phyloP scores from a whole-genome alignment of 2,888 invertebrate genomes.

The Hirtodrosophila cameraria region DNA sequence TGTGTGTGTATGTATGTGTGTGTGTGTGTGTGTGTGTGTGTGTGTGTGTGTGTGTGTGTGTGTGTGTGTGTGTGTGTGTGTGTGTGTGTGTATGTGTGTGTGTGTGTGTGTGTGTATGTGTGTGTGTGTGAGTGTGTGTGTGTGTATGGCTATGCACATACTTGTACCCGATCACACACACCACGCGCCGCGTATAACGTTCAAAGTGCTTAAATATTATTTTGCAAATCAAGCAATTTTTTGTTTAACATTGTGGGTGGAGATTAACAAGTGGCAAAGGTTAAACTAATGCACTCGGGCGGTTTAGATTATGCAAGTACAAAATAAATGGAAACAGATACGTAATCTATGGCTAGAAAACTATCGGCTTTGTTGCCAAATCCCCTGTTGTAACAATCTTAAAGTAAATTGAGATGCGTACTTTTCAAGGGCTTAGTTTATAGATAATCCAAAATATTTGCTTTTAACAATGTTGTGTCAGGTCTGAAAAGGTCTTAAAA shows the following conservation, averaged over 20 bases:
- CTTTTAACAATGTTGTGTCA: no score
- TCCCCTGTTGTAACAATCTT: no score
- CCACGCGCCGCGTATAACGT: slow-evolving; percentile 15
- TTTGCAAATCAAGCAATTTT: slow-evolving; percentile 78
- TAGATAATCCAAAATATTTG: no score
- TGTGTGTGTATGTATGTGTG: no score
- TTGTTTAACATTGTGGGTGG: slow-evolving; percentile 30
- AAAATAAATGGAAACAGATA: no score
- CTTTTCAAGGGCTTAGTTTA: no score
- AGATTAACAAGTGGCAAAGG: slow-evolving; percentile 30
- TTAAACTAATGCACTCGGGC: slow-evolving; percentile 9
- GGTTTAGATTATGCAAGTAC: no score
- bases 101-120: slow-evolving; percentile 2
- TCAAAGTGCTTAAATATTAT: slow-evolving; percentile 43
- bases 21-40: slow-evolving; percentile 1
- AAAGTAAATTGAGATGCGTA: no score
- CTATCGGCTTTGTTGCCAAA: no score
- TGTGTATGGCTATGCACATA: not conserved
- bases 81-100: slow-evolving; percentile 5
- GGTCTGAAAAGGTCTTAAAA: no score
- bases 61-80: slow-evolving; percentile 3
- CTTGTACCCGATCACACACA: slow-evolving; percentile 1
- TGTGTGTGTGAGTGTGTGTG: slow-evolving; percentile 5
- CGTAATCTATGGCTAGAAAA: no score
- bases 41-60: slow-evolving; percentile 6